Base-by-base conservation (phyloP, 1,140 invertebrate genomes). In the Aplysia californica region DNA sequence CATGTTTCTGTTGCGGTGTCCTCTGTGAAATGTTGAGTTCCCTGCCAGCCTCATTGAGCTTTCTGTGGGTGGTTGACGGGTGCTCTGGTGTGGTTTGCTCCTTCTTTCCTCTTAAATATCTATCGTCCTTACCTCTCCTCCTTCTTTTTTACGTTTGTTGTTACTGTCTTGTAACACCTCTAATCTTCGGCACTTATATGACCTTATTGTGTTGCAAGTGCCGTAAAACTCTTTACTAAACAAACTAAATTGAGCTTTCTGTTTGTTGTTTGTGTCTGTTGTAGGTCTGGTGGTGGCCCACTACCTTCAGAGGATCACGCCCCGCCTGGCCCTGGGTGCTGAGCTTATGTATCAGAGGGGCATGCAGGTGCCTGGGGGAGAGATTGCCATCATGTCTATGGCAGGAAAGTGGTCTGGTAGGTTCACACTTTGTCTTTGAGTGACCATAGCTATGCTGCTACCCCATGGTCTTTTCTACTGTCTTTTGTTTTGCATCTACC, bases 321-420 rank as follows among this genome's bases (percentile, higher is more conserved):
- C 93, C 77, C 92, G 92, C 65, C 83, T 99, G 74, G 95, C 96
- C 67, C 84, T 99, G 59, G 98, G 98, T 36, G 94, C 94, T 65
- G 98, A 99, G 91, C 87, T 99, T 35, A 94, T 96, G 50, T 97
- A 97, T 89, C 98, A 99, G 89, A 94, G 91, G 79, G 96, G 96
- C 26, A 92, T 93, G 41, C 93, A 94, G 80, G 92, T 98, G 68
- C 96, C 96, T 79, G 97, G 96, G 59, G 79, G 82, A 59, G 93
- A 96, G 87, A 93, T 98, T 64, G 94, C 96, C 56, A 91, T 97
- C 55, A 89, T 96, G 2, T 97, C 96, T 44, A 91, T 94, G n/a
- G 96, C 95, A 74, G 96, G 93, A 29, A 93, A 93, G 89, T 95
- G 94, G 89, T 90, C 94, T 79, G 91, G 92, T 91, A 86, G 80